Percentiles rank a stretch among this genome's conserved stretches.
phyloP scores from a whole-genome alignment of 2,888 invertebrate genomes.

The Drosophila neotestacea region DNA sequence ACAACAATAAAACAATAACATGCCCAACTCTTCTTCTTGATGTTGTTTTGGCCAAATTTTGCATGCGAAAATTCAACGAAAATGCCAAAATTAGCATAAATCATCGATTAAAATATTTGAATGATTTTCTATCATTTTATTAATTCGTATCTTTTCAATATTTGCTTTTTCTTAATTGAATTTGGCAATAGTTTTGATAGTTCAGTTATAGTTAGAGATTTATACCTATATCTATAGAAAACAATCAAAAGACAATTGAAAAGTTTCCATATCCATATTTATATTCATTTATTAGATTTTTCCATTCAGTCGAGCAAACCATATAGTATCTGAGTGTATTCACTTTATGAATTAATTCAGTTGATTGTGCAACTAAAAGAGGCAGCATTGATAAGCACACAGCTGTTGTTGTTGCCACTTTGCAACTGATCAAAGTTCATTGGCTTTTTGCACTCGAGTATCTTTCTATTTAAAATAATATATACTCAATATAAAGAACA shows the following conservation, averaged over 20 bases:
- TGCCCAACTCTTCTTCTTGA: slow-evolving; percentile 4
- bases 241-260: slow-evolving; percentile 24
- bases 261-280: slow-evolving; percentile 14
- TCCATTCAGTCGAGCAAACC: background rate
- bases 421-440: slow-evolving; percentile 30
- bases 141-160: background rate
- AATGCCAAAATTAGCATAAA: slow-evolving; percentile 54
- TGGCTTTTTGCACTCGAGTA: slow-evolving; percentile 32
- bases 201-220: slow-evolving; percentile 17
- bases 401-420: slow-evolving; percentile 12
- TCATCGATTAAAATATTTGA: slow-evolving; percentile 1
- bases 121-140: background rate
- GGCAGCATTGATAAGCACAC: slow-evolving; percentile 50
- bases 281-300: slow-evolving; percentile 2
- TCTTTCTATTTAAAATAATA: slow-evolving; percentile 1
- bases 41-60: slow-evolving; percentile 4
- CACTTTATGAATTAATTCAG: slow-evolving; percentile 36
- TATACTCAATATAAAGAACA: background rate
- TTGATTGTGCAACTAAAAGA: slow-evolving; percentile 33
- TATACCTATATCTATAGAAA: slow-evolving; percentile 3
- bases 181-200: slow-evolving; percentile 16
- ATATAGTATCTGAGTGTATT: slow-evolving; percentile 11
- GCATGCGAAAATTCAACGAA: slow-evolving; percentile 19
- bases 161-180: background rate
- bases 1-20: slow-evolving; percentile 4